Base-by-base conservation (phyloP, 2,888 invertebrate genomes). In the Hydrotaea diabolus region DNA sequence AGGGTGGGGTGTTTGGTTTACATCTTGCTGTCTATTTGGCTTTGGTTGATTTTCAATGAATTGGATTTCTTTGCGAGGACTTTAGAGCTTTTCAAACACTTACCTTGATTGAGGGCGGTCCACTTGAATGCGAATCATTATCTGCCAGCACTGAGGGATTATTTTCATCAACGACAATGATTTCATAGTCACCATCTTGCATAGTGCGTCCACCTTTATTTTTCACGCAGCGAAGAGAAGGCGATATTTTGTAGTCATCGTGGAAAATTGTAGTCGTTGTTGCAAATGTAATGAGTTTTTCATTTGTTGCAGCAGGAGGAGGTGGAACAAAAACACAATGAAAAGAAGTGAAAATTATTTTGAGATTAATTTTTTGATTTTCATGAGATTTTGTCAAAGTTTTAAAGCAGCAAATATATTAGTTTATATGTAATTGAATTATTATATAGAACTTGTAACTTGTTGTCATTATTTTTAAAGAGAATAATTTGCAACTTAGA, bases 121-220 rank as follows among this genome's bases (percentile, higher is more conserved):
- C 95, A 87, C 94, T 94, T 19, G 95, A 95, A 87, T 95, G 94
- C 19, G 96, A 95, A 90, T 97, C 96, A 91, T 96, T 94, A 89
- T 97, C 97, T 72, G 96, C 95, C 87, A 97, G 93, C 85, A 95
- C 94, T 15, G 96, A 96, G 0, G 97, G 96, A 93, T 97, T 97
- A 91, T 96, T 96, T 91, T 97, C 97, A 90, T 97, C 97, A 89
- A 97, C 96, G 85, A 97, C 96, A 90, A 97, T 97, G 88, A 97
- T 97, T 90, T 97, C 97, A 91, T 97, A 97, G 90, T 97, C 97
- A 83, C 95, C 96, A 90, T 97, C 97, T 91, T 96, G 96, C 88
- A 91, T 93, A 88, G 91, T 93, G 62, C 92, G 91, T 13, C 90
- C 89, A 80, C 92, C 93, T 92, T 88, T 85, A 23, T 39, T 31